phyloP scores from a whole-genome alignment of 2,888 invertebrate species.

The Xanthia icteritia region DNA sequence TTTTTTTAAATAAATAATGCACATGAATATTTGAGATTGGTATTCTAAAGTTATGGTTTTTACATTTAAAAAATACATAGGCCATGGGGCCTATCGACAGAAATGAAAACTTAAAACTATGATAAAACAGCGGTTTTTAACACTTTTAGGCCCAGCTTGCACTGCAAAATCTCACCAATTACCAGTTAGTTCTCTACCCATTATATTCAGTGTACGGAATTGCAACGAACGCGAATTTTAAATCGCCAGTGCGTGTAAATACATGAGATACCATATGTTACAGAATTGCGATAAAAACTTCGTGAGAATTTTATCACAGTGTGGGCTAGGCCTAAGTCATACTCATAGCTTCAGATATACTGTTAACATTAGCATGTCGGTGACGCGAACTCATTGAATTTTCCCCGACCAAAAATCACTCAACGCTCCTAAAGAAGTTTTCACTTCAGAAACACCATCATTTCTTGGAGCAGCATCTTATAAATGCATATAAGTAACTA shows the following conservation, averaged over 20 bases:
- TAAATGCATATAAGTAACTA: no score
- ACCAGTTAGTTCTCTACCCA: no score
- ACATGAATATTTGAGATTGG: background rate
- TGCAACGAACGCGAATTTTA: no score
- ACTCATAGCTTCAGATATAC: background rate
- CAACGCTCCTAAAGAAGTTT: background rate
- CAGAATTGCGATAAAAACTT: no score
- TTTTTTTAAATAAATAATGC: background rate
- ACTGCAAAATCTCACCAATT: no score
- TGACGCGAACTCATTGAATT: background rate
- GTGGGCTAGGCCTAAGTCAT: background rate
- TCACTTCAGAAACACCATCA: background rate
- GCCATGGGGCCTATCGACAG: background rate
- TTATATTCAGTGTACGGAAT: no score
- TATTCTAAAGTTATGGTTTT: background rate
- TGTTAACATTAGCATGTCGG: background rate
- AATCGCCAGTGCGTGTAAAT: no score
- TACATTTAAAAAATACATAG: background rate
- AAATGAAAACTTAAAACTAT: background rate
- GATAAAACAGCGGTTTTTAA: background rate
- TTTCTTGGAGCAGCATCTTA: background rate
- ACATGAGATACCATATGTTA: no score
- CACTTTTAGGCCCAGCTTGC: background rate
- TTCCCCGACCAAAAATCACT: background rate
- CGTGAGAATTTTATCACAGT: no score